A percentile compares a stretch with the other conserved stretches of the same genome.
Evolutionary conservation across 2,888 invertebrate genomes (phyloP).

Genomic region (Drosophila multiciliata): DNA sequence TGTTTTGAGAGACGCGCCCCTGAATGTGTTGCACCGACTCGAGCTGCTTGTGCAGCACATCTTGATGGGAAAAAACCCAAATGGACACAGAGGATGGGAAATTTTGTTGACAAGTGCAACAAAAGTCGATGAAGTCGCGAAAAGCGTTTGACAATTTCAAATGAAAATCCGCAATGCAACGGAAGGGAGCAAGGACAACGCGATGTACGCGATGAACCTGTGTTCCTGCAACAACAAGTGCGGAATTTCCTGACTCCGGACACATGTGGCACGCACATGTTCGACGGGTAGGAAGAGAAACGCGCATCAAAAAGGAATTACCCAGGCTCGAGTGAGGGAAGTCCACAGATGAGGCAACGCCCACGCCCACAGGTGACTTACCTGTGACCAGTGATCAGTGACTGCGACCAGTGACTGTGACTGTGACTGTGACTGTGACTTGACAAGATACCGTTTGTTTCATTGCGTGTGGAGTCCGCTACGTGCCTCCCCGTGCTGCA

Average conservation of each 20-base stretch:
- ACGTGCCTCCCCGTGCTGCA: slow-evolving; percentile 45
- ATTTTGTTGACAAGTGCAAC: slow-evolving; percentile 52
- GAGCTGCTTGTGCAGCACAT: slow-evolving; percentile 16
- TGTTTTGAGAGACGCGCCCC: slow-evolving; percentile 31
- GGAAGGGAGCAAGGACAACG: slow-evolving; percentile 58
- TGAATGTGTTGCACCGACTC: slow-evolving; percentile 10
- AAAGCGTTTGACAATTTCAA: slow-evolving; percentile 35
- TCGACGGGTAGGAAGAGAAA: slow-evolving; percentile 32
- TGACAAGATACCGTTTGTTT: not conserved
- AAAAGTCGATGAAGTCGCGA: slow-evolving; percentile 55
- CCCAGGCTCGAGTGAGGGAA: slow-evolving; percentile 24
- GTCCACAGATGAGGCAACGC: slow-evolving; percentile 35
- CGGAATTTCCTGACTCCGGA: slow-evolving; percentile 64
- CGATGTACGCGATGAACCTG: slow-evolving; percentile 38
- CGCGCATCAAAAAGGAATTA: slow-evolving; percentile 53
- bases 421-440: slow-evolving; percentile 12
- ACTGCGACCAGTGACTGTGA: not conserved
- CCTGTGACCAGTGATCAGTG: slow-evolving; percentile 1
- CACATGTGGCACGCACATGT: slow-evolving; percentile 76
- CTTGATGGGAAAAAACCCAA: slow-evolving; percentile 31
- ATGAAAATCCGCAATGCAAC: slow-evolving; percentile 59
- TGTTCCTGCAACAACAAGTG: slow-evolving; percentile 48
- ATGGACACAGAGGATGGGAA: slow-evolving; percentile 5
- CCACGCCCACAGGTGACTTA: slow-evolving; percentile 36
- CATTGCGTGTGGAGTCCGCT: slow-evolving; percentile 9